Evolutionary conservation across 2,113 vertebrate species (phyloP).

Genomic region (Chionis minor): DNA sequence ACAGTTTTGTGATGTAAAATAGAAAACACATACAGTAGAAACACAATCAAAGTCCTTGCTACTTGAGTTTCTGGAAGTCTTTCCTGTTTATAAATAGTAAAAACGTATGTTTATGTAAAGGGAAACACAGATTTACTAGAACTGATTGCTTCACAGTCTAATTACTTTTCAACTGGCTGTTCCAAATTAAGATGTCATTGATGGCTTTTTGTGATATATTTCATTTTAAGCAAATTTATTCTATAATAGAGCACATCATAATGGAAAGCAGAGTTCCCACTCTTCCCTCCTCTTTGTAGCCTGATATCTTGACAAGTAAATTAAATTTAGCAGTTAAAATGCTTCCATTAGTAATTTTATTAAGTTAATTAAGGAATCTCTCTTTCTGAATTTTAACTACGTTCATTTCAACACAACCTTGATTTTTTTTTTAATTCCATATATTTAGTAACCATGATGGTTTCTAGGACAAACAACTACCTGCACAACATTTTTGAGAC

Average conservation of each 20-base stretch:
- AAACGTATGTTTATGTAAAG: constrained; percentile 78
- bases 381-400: constrained; percentile 88
- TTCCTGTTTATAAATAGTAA: constrained; percentile 70
- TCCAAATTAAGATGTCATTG: constrained; percentile 87
- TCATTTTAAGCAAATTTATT: constrained; percentile 87
- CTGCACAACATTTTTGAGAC: background rate
- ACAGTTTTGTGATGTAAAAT: constrained; percentile 68
- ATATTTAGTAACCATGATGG: constrained; percentile 57
- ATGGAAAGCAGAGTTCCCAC: constrained; percentile 81
- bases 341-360: constrained; percentile 95
- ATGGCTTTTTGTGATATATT: constrained; percentile 85
- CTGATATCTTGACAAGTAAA: constrained; percentile 94
- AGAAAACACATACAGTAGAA: constrained; percentile 66
- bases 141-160: constrained; percentile 82
- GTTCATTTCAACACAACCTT: constrained; percentile 76
- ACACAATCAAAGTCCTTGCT: constrained; percentile 65
- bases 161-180: constrained; percentile 86
- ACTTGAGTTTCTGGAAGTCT: constrained; percentile 68
- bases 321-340: constrained; percentile 96
- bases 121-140: constrained; percentile 82
- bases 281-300: constrained; percentile 82
- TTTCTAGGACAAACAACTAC: constrained; percentile 54
- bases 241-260: constrained; percentile 82
- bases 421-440: constrained; percentile 53
- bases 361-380: constrained; percentile 93